phyloP scores from a whole-genome alignment of 2,797 vertebrate species.

The Cyclura pinguis region DNA sequence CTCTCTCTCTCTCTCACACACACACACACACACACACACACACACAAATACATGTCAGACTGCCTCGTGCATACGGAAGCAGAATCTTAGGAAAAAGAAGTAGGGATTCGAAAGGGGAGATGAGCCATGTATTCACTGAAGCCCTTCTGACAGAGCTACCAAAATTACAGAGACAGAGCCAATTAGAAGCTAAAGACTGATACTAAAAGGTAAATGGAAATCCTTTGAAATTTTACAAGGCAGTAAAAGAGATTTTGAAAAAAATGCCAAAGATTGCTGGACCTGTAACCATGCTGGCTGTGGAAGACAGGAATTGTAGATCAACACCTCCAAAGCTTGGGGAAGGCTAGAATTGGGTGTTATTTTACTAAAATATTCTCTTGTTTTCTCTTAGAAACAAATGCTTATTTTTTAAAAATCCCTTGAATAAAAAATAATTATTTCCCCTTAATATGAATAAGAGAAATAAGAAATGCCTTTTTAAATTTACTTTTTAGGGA shows the following conservation, averaged over 20 bases:
- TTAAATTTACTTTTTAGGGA: not conserved
- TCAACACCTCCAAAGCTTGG: not conserved
- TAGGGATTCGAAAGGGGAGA: not conserved
- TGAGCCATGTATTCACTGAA: not conserved
- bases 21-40: not conserved
- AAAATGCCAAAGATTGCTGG: not conserved
- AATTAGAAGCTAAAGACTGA: not conserved
- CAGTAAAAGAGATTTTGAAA: not conserved
- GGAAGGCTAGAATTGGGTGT: not conserved
- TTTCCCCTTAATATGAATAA: not conserved
- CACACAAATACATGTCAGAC: not conserved
- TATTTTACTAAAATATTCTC: not conserved
- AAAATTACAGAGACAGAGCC: conserved; percentile 49
- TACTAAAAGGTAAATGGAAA: not conserved
- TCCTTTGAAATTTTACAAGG: not conserved
- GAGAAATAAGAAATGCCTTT: not conserved
- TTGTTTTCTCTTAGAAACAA: not conserved
- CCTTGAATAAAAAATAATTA: not conserved
- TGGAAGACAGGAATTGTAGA: not conserved
- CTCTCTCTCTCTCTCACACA: no score
- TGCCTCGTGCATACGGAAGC: not conserved
- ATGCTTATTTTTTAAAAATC: not conserved
- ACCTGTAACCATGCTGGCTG: not conserved
- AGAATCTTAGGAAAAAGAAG: not conserved
- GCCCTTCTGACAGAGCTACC: conserved; percentile 10